Evolutionary conservation across 2,797 vertebrate genomes (phyloP), one percentile per base, ranked within the genome.

Genomic region (Brachymystax lenok): DNA sequence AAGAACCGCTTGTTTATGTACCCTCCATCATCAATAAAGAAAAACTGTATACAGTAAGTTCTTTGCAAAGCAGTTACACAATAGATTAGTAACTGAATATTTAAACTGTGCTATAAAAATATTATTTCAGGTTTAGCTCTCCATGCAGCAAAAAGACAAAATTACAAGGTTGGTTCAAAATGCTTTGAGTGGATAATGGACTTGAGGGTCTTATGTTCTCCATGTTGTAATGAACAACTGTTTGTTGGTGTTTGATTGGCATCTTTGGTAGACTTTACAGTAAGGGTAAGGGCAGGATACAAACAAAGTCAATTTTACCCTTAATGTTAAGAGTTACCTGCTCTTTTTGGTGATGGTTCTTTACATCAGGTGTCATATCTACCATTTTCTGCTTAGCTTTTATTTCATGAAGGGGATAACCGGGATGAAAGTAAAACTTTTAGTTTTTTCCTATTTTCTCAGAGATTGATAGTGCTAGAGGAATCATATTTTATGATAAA

Each of bases 91-190:
- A 6, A 13, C 17, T 69, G 27, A 30, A 40, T 46, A 30, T 13
- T 17, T 66, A 5, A 28, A 27, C 16, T 30, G 27, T 66, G 21
- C 56, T 59, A 59, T 66, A 66, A 66, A 28, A 30, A 66, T 30
- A 66, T 66, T 27, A 7, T 66, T 66, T 66, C 64, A 66, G 64
- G 24, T 33, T 66, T 66, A 66, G 64, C 28, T 66, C 64, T 33
- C 3, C 64, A 66, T 66, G 64, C 64, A 28, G 27, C 17, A 40
- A 46, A n/a, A 69, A 46, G 17, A 59, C 19, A 59, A 10, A 59
- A 21, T 19, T 59, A 59, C 56, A 59, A 59, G 56, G 56, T 59
- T 19, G 16, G 56, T 59, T 54, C 7, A 6, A 59, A 59, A 59
- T 7, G n/a, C 8, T 59, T 21, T 46, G 40, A 46, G 13, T 46